Conservation (phyloP, 2,888 invertebrate species). For the Meandrusa payeni region DNA sequence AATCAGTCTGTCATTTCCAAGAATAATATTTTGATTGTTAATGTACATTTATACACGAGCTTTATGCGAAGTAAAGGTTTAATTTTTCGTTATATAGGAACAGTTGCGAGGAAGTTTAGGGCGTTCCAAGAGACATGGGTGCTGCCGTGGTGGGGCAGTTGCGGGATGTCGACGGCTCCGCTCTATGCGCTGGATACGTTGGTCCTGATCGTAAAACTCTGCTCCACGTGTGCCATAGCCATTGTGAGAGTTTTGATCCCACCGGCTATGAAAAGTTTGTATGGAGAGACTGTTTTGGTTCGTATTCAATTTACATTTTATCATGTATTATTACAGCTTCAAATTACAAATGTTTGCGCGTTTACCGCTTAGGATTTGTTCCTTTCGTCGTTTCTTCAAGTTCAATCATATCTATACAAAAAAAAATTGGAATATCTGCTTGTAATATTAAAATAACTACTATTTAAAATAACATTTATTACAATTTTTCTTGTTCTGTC, state of each 20-base stretch:
- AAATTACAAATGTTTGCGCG: too few relatives aligned
- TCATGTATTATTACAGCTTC: too few relatives aligned
- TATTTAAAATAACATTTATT: too few relatives aligned
- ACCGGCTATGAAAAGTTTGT: conserved; percentile 60
- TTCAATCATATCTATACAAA: too few relatives aligned
- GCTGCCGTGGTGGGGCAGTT: conserved; percentile 68
- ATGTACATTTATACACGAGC: conserved; percentile 36
- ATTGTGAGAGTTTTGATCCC: conserved; percentile 53
- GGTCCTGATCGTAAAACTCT: conserved; percentile 60
- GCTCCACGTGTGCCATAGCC: conserved; percentile 57
- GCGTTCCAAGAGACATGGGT: conserved; percentile 67
- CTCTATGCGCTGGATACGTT: conserved; percentile 61
- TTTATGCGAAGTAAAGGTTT: conserved; percentile 64
- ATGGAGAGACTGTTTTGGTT: conserved; percentile 70
- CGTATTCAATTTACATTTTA: too few relatives aligned
- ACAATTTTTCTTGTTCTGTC: too few relatives aligned
- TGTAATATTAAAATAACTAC: too few relatives aligned
- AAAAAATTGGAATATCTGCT: too few relatives aligned
- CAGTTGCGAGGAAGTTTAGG: conserved; percentile 61
- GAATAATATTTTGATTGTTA: conserved; percentile 22
- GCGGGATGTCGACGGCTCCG: conserved; percentile 54
- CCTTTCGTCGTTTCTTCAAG: too few relatives aligned
- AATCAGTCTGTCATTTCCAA: conserved; percentile 11
- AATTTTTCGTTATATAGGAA: conserved; percentile 52
- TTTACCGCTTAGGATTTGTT: too few relatives aligned